These are phyloP conservation scores for Graphium colonna DNA, from an alignment of 2,888 invertebrate species.

Conservation along the genomic window DNA sequence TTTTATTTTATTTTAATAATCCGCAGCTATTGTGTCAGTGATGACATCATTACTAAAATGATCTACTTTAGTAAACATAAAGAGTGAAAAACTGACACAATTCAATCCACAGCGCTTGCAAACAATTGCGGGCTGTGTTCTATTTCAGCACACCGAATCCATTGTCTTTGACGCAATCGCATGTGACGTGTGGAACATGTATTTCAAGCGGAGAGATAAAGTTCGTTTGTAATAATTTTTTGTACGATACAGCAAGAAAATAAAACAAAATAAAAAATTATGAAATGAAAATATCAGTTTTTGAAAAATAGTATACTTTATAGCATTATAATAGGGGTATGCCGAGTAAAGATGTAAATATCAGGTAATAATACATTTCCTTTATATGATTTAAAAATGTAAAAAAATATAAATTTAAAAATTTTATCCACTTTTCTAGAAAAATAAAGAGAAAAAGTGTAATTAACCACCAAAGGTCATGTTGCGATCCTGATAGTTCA, in stretches of 20 bases:
- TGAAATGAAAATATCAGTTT: too few species aligned
- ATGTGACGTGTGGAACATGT: background rate
- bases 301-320: too few species aligned
- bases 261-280: background rate
- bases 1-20: background rate
- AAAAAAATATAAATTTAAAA: too few species aligned
- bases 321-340: too few species aligned
- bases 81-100: conserved; percentile 8
- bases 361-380: too few species aligned
- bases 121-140: conserved; percentile 10
- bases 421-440: too few species aligned
- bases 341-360: too few species aligned
- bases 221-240: background rate
- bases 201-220: background rate
- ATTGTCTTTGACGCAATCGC: conserved; percentile 13
- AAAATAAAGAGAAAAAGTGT: too few species aligned
- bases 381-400: too few species aligned
- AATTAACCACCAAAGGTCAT: too few species aligned
- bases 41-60: conserved; percentile 9
- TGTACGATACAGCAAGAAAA: background rate
- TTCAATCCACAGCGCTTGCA: conserved; percentile 13
- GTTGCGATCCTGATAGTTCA: too few species aligned
- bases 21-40: background rate
- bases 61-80: conserved; percentile 9
- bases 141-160: conserved; percentile 1